Conservation (phyloP, 2,888 invertebrate species). For the Spilarctia lutea region DNA sequence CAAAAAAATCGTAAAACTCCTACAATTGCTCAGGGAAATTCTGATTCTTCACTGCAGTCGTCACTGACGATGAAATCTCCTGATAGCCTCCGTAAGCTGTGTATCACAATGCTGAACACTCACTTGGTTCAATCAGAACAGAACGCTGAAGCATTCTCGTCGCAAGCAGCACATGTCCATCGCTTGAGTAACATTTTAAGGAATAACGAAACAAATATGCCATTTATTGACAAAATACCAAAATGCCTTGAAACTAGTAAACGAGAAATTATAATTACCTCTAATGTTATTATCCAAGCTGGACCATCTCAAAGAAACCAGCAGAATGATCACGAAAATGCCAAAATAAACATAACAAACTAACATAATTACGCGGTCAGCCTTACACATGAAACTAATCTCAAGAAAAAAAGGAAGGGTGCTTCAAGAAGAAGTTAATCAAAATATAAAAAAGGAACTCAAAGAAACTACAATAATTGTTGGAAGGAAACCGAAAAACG, state of each 20-base stretch:
- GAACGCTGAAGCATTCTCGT: too few relatives aligned
- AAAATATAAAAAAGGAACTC: too few relatives aligned
- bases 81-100: slow-evolving; percentile 7
- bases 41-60: slow-evolving; percentile 3
- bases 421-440: not conserved
- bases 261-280: not conserved
- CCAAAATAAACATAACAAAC: accelerated
- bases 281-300: too few relatives aligned
- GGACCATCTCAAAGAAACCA: too few relatives aligned
- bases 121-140: slow-evolving; percentile 8
- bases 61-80: not conserved
- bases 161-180: not conserved
- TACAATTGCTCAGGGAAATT: not conserved
- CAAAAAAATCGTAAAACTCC: slow-evolving; percentile 4
- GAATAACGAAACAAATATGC: not conserved
- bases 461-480: not conserved
- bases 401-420: not conserved
- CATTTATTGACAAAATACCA: slow-evolving; percentile 10
- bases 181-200: slow-evolving; percentile 6
- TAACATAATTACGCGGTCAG: not conserved
- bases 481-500: too few relatives aligned
- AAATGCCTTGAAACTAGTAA: slow-evolving; percentile 14
- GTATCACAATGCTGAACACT: slow-evolving; percentile 4
- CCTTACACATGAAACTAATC: not conserved
- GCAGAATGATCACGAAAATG: too few relatives aligned